phyloP scores from a whole-genome alignment of 2,888 invertebrate species.

The Peribatodes rhomboidaria region DNA sequence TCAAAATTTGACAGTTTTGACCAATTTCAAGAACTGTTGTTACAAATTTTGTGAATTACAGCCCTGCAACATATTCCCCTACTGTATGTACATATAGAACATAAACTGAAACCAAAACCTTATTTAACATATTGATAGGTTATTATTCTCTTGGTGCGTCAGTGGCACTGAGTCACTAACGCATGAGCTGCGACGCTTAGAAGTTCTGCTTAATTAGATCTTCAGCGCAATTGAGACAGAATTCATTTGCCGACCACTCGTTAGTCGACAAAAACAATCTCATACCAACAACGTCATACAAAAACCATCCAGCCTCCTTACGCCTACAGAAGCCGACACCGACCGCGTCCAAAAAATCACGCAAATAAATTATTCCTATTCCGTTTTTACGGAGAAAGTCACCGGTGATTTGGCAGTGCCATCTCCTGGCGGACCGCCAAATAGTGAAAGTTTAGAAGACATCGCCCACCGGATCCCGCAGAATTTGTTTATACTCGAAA shows the following conservation, averaged over 20 bases:
- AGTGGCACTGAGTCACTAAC: no score
- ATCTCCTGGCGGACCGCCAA: constrained; percentile 71
- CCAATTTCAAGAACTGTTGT: no score
- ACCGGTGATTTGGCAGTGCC: constrained; percentile 70
- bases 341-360: constrained; percentile 62
- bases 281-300: constrained; percentile 12
- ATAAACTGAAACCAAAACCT: no score
- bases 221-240: neutral
- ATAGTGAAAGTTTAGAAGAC: constrained; percentile 80
- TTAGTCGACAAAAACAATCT: constrained; percentile 12
- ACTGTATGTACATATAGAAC: no score
- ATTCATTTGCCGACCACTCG: neutral
- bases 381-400: constrained; percentile 72
- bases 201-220: neutral
- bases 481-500: constrained; percentile 76
- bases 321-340: constrained; percentile 50
- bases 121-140: no score
- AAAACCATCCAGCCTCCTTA: constrained; percentile 6
- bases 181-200: no score
- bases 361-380: constrained; percentile 76
- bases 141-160: no score
- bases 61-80: no score
- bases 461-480: constrained; percentile 66
- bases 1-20: no score
- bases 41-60: no score